Base-by-base conservation (phyloP, 2,888 invertebrate species). In the Panopea generosa region DNA sequence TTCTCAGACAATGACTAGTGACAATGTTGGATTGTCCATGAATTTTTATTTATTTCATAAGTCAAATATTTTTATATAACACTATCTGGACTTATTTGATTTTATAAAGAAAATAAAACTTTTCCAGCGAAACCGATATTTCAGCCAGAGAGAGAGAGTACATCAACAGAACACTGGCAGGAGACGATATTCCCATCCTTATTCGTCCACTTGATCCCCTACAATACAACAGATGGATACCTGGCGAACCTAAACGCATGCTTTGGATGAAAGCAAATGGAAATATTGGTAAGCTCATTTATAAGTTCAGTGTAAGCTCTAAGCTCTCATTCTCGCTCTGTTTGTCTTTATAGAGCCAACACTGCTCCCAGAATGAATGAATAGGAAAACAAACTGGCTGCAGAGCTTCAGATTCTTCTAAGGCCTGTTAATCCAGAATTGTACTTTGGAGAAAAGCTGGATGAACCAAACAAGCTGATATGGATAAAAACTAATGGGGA, bases 231-330 rank as follows among this genome's bases (percentile, higher is more conserved):
- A 65, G 78, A 27, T 26, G 52, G n/a, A 76, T 65, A 53, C 55
- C 73, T 18, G 75, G 76, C 6, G 78, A 76, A n/a, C 85, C 89
- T n/a, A 85, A 84, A 27, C 83, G 89, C 59, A 77, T 84, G 16
- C 74, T 87, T 22, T 92, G 92, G 92, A 86, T 92, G 40, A 86
- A 85, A 74, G 86, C 87, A 29, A 81, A 84, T 24, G 89, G 90
- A 16, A 68, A 82, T 27, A 86, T 92, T 47, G 91, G 92, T 91
- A 79, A 20, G 71, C 11, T n/a, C 22, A 18, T 52, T 33, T 52
- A 29, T 38, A 33, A 24, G 24, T n/a, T 40, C 11, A 7, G 33
- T 11, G 11, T 11, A 4, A 33, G 33, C n/a, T 33, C 33, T 33
- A 11, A 7, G 11, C 11, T 33, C 33, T 33, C 33, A 33, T 33